Conservation (phyloP, 2,797 vertebrate species). For the Petrocephalus sullivani region DNA sequence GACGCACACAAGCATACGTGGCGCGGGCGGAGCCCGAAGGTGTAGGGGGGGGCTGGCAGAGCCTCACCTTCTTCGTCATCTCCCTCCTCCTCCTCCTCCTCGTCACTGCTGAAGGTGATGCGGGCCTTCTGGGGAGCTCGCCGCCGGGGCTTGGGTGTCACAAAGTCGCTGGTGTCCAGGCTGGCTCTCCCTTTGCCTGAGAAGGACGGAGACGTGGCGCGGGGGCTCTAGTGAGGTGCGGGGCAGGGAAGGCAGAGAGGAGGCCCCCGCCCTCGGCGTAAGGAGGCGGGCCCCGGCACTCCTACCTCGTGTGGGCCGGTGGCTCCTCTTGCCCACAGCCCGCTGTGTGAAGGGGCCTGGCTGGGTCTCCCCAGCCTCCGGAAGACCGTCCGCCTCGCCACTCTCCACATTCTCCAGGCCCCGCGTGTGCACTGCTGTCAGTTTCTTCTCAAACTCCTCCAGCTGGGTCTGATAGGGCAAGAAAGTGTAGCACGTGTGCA, state of each 20-base stretch:
- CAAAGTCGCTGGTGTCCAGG: constrained; percentile 55
- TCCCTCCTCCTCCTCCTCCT: constrained; percentile 70
- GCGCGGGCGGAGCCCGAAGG: neutral
- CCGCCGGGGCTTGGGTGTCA: constrained; percentile 59
- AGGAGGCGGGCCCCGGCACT: neutral
- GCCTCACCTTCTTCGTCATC: constrained; percentile 61
- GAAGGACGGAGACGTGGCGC: neutral
- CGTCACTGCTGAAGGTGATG: constrained; percentile 82
- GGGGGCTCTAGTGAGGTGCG: neutral
- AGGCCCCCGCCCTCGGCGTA: too few species aligned
- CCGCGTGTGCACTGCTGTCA: constrained; percentile 72
- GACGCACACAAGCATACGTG: neutral
- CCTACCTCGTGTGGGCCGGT: constrained; percentile 54
- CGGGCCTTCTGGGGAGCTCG: constrained; percentile 51
- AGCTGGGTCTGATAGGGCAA: constrained; percentile 59
- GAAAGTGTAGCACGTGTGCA: neutral
- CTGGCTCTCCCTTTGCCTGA: constrained; percentile 54
- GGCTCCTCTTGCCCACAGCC: constrained; percentile 41
- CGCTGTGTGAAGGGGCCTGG: constrained; percentile 33
- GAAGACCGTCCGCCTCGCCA: constrained; percentile 50
- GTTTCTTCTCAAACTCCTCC: constrained; percentile 87
- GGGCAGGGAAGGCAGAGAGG: neutral
- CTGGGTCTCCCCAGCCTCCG: constrained; percentile 17
- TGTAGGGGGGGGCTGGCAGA: neutral
- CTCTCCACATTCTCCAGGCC: constrained; percentile 76